phyloP scores from a whole-genome alignment of 2,797 vertebrate species.

The Gadopsis bispinosus region DNA sequence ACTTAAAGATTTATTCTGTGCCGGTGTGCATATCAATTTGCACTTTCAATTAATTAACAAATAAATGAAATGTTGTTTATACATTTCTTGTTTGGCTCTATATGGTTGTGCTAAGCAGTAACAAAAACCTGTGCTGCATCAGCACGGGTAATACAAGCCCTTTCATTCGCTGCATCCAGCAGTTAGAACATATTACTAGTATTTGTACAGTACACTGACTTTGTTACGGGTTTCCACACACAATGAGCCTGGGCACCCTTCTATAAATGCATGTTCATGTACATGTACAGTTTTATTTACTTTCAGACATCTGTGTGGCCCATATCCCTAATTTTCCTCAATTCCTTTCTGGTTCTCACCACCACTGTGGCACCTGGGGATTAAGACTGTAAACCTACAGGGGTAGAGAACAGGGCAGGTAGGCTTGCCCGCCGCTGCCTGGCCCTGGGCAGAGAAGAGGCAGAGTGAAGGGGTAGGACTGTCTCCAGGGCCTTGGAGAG shows the following conservation, averaged over 20 bases:
- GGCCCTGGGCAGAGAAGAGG: conserved; percentile 89
- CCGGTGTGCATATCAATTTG: background rate
- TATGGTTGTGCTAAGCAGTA: background rate
- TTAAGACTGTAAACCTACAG: conserved; percentile 89
- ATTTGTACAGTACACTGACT: background rate
- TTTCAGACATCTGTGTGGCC: conserved; percentile 55
- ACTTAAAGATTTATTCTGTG: background rate
- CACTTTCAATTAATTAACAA: background rate
- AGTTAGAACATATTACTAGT: background rate
- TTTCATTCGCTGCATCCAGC: conserved; percentile 1
- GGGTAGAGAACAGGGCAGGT: conserved; percentile 95
- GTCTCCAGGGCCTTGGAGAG: conserved; percentile 98
- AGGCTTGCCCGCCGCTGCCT: conserved; percentile 95
- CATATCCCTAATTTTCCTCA: conserved; percentile 20
- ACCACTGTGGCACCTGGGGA: conserved; percentile 40
- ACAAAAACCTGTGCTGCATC: background rate
- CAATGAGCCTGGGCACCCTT: background rate
- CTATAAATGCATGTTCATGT: background rate
- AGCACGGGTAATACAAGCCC: conserved; percentile 6
- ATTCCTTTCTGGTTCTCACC: conserved; percentile 62
- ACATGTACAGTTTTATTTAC: background rate
- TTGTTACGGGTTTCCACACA: conserved; percentile 1
- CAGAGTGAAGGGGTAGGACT: conserved; percentile 93
- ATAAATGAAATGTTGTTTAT: background rate
- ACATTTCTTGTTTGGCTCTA: background rate